Conservation (phyloP, 1,140 invertebrate species). For the Tetranychus cinnabarinus region DNA sequence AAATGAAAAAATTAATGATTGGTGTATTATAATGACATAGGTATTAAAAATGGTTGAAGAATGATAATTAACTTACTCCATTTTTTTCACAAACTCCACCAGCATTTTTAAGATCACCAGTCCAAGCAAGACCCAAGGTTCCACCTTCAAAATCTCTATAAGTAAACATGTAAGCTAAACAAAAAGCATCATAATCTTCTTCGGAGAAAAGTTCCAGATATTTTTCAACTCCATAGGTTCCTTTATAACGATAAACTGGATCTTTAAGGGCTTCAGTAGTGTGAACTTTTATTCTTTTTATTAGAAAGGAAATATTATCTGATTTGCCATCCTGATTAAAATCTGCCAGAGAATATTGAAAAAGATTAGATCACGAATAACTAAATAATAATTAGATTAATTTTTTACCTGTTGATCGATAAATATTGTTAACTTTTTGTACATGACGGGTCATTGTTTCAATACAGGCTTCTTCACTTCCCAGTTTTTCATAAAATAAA, state of each 20-base stretch:
- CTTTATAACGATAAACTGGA: constrained; percentile 61
- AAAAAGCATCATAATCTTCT: constrained; percentile 93
- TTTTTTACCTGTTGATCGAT: constrained; percentile 49
- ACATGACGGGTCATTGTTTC: constrained; percentile 83
- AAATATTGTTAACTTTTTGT: constrained; percentile 75
- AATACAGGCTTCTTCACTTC: constrained; percentile 75
- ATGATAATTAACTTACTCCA: constrained; percentile 33
- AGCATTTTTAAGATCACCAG: constrained; percentile 74
- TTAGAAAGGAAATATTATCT: constrained; percentile 86
- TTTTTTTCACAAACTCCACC: constrained; percentile 84
- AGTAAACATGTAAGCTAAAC: constrained; percentile 95
- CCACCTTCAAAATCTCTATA: constrained; percentile 96
- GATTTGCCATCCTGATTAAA: constrained; percentile 73
- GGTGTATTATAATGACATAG: neutral
- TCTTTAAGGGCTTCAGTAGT: constrained; percentile 54
- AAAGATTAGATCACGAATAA: constrained; percentile 3
- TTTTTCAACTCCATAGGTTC: constrained; percentile 80
- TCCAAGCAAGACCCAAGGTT: constrained; percentile 91
- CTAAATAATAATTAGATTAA: neutral
- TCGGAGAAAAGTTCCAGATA: constrained; percentile 83
- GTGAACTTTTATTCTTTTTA: constrained; percentile 82
- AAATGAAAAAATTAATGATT: constrained; percentile 3
- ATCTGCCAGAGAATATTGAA: constrained; percentile 35
- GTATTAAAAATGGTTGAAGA: no score
- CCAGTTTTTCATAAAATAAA: constrained; percentile 72